phyloP scores from a whole-genome alignment of 2,888 invertebrate species.

The Eilema caniola region DNA sequence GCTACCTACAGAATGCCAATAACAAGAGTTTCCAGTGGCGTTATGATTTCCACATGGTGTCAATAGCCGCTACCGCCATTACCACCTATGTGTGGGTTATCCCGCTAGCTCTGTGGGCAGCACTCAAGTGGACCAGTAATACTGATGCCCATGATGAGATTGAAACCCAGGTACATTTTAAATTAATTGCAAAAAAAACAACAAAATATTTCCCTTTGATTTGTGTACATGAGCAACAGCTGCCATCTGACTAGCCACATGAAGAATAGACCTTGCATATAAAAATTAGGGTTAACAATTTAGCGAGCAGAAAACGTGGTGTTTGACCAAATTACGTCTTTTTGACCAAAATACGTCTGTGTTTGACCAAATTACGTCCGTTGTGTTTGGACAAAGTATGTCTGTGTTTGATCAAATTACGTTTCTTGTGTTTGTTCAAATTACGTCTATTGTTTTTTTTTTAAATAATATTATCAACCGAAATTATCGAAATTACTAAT shows the following conservation, averaged over 20 bases:
- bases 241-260: no score
- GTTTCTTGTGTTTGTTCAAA: no score
- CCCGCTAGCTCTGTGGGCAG: slow-evolving; percentile 94
- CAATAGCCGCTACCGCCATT: slow-evolving; percentile 96
- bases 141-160: slow-evolving; percentile 88
- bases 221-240: no score
- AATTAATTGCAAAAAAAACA: neutral
- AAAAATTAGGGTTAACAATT: neutral
- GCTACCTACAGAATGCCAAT: slow-evolving; percentile 93
- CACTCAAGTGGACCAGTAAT: slow-evolving; percentile 93
- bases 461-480: no score
- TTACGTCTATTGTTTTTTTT: no score
- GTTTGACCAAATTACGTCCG: no score
- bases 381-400: no score
- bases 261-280: neutral
- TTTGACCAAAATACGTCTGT: no score
- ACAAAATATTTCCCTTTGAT: no score
- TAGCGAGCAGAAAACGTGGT: neutral
- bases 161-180: slow-evolving; percentile 86
- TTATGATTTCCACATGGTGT: slow-evolving; percentile 97
- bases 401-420: no score
- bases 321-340: no score
- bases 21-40: slow-evolving; percentile 92
- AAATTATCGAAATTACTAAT: no score
- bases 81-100: slow-evolving; percentile 95